A percentile compares a stretch with the other conserved stretches of the same genome.
These are phyloP conservation scores for Timema cristinae DNA, from an alignment of 2,888 invertebrate species.

Conservation along the genomic window DNA sequence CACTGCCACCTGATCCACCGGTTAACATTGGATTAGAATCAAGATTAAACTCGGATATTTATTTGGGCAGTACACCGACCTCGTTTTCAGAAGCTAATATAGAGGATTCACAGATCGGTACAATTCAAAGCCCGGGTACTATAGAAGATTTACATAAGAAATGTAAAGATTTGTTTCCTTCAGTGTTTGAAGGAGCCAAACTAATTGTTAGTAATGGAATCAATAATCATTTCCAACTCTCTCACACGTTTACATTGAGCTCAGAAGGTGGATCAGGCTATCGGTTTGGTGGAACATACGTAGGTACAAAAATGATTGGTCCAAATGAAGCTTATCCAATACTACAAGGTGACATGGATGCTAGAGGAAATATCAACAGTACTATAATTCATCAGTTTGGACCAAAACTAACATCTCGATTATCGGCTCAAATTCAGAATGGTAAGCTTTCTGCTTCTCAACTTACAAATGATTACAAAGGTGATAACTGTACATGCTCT, in stretches of 20 bases:
- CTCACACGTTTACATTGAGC: conserved; percentile 91
- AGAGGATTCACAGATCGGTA: too few relatives aligned
- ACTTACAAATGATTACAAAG: conserved; percentile 82
- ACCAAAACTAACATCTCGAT: conserved; percentile 72
- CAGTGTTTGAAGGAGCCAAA: conserved; percentile 95
- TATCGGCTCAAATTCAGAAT: conserved; percentile 85
- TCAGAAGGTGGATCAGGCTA: conserved; percentile 77
- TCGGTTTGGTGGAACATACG: conserved; percentile 95
- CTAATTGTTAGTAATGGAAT: conserved; percentile 93
- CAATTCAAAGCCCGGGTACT: conserved; percentile 64
- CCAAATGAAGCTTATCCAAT: conserved; percentile 93
- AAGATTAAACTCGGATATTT: too few relatives aligned
- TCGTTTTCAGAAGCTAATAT: too few relatives aligned
- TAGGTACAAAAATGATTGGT: conserved; percentile 86
- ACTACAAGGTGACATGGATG: conserved; percentile 92
- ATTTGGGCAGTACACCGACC: too few relatives aligned
- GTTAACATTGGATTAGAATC: too few relatives aligned
- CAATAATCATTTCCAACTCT: conserved; percentile 96
- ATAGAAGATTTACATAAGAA: conserved; percentile 95
- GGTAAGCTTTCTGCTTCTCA: conserved; percentile 85
- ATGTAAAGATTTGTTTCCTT: conserved; percentile 96
- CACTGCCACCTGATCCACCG: too few relatives aligned
- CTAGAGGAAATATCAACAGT: conserved; percentile 92
- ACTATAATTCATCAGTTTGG: conserved; percentile 91
- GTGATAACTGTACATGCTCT: conserved; percentile 80